These are phyloP conservation scores for Petromus typicus DNA, from an alignment of 2,113 vertebrate species.

Conservation along the genomic window DNA sequence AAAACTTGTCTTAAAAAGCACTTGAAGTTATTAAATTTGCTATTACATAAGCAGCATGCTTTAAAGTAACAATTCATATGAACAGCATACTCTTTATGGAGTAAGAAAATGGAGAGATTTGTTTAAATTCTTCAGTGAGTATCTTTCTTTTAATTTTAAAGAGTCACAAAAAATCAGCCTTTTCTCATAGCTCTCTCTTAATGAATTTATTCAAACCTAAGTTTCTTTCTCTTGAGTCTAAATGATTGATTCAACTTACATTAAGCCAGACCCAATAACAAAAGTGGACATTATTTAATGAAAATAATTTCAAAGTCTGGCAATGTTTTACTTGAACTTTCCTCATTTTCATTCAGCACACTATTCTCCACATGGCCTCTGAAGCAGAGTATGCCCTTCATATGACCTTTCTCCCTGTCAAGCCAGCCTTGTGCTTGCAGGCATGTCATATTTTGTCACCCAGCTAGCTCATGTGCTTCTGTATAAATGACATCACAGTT, in stretches of 20 bases:
- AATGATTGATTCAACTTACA: conserved; percentile 36
- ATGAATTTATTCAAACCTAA: conserved; percentile 11
- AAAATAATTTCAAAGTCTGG: conserved; percentile 52
- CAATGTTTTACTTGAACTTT: not conserved
- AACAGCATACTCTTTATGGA: not conserved
- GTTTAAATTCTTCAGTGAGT: conserved; percentile 37
- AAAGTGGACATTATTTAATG: conserved; percentile 44
- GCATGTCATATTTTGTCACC: not conserved
- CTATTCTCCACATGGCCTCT: not conserved
- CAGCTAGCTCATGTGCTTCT: not conserved
- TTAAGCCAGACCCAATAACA: conserved; percentile 24
- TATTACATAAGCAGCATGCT: not conserved
- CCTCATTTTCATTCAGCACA: not conserved
- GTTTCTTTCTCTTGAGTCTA: not conserved
- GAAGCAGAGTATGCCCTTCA: not conserved
- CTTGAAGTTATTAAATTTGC: not conserved
- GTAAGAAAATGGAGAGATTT: not conserved
- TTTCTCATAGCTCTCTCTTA: not conserved
- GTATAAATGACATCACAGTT: not conserved
- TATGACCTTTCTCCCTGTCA: not conserved
- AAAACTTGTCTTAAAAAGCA: not conserved
- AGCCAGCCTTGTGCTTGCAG: not conserved
- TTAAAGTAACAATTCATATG: not conserved
- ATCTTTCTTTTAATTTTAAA: conserved; percentile 49
- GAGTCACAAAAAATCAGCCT: not conserved